Evolutionary conservation across 2,888 invertebrate genomes (phyloP).

Genomic region (Melanotus villosus): DNA sequence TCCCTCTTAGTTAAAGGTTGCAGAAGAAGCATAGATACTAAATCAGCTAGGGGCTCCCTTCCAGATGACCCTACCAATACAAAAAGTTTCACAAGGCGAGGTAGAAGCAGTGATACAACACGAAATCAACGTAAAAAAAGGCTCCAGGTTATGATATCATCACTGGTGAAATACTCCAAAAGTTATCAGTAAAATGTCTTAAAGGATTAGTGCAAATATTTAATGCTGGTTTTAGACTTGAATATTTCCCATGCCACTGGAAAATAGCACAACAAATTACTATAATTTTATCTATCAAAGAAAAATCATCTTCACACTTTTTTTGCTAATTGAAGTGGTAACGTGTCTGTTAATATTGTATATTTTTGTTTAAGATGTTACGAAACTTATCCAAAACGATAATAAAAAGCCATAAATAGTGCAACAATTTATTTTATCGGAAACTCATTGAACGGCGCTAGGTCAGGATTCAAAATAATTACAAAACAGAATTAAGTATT

Average conservation of each 20-base stretch:
- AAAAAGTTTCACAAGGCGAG: background rate
- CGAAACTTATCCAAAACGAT: no score
- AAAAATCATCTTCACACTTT: no score
- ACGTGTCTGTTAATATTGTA: no score
- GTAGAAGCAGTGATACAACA: background rate
- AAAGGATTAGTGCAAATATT: background rate
- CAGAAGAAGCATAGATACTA: background rate
- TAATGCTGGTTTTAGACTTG: background rate
- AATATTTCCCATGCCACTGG: conserved; percentile 6
- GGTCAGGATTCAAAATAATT: no score
- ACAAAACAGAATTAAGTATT: no score
- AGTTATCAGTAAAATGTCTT: background rate
- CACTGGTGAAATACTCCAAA: background rate
- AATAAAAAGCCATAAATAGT: no score
- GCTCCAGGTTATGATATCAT: background rate
- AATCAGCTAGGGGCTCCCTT: background rate
- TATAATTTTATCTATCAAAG: no score
- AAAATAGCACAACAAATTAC: background rate
- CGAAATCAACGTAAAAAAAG: background rate
- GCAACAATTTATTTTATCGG: no score
- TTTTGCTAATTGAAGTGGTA: no score
- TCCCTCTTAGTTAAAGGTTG: background rate
- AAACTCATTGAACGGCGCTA: no score
- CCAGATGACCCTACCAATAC: background rate
- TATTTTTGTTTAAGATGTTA: no score